Evolutionary conservation across 2,113 vertebrate genomes (phyloP).

Genomic region (Gallinago media): DNA sequence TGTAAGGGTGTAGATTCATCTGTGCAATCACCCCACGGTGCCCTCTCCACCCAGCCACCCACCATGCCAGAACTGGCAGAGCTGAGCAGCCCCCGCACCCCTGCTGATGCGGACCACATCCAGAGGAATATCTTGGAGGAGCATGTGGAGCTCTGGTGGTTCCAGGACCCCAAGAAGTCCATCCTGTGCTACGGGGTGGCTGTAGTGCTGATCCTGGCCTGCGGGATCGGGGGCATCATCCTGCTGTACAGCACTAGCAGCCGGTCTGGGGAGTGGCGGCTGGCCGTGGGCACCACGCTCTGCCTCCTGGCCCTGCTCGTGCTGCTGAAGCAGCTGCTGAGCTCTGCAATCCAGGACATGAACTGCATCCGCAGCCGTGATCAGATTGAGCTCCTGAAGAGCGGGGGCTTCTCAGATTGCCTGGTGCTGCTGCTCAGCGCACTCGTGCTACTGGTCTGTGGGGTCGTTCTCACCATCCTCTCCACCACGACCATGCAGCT

Average conservation of each 20-base stretch:
- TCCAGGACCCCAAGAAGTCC: slow-evolving; percentile 90
- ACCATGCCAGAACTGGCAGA: slow-evolving; percentile 85
- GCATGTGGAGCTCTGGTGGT: slow-evolving; percentile 98
- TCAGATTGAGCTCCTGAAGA: slow-evolving; percentile 91
- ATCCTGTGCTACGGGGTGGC: slow-evolving; percentile 89
- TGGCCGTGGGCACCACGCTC: slow-evolving; percentile 88
- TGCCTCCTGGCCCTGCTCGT: slow-evolving; percentile 92
- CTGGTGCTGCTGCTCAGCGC: slow-evolving; percentile 88
- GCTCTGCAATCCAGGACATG: slow-evolving; percentile 98
- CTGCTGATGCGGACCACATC: slow-evolving; percentile 75
- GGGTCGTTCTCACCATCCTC: slow-evolving; percentile 85
- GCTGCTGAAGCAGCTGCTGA: slow-evolving; percentile 95
- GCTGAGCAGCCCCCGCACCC: slow-evolving; percentile 70
- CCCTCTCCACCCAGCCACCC: background rate
- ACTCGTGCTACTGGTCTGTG: slow-evolving; percentile 86
- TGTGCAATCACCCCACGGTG: background rate
- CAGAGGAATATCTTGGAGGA: slow-evolving; percentile 90
- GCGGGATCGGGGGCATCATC: slow-evolving; percentile 88
- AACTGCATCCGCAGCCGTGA: slow-evolving; percentile 91
- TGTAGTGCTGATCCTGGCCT: slow-evolving; percentile 88
- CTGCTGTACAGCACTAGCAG: slow-evolving; percentile 95
- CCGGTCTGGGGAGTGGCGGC: slow-evolving; percentile 92
- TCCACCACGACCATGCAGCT: slow-evolving; percentile 85
- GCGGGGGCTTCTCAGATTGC: slow-evolving; percentile 89
- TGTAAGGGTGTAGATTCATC: background rate